phyloP scores from a whole-genome alignment of 2,113 vertebrate species.

The Scalopus aquaticus region DNA sequence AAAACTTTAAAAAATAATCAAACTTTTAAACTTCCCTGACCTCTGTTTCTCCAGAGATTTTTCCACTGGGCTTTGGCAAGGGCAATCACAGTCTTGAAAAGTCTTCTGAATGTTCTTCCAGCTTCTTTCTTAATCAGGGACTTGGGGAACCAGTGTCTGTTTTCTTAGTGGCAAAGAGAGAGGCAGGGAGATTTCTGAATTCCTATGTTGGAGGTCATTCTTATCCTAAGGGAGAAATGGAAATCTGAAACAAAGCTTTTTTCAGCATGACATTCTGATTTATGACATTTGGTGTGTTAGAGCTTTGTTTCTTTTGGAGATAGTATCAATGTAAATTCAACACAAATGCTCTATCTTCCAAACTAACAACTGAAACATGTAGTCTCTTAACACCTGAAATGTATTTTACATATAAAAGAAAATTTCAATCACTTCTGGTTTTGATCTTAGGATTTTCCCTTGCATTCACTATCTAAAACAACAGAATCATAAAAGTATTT shows the following conservation, averaged over 20 bases:
- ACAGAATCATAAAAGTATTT: constrained; percentile 31
- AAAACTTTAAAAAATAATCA: constrained; percentile 68
- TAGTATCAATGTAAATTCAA: not conserved
- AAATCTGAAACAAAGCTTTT: constrained; percentile 10
- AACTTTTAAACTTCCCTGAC: constrained; percentile 44
- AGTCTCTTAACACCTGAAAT: not conserved
- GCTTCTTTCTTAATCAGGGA: constrained; percentile 49
- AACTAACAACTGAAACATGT: not conserved
- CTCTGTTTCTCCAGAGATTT: constrained; percentile 47
- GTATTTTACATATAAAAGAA: constrained; percentile 11
- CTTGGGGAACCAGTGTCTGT: constrained; percentile 11
- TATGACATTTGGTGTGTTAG: not conserved
- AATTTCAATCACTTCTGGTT: not conserved
- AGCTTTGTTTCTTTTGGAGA: not conserved
- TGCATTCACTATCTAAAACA: not conserved
- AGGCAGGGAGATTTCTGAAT: not conserved
- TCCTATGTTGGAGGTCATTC: not conserved
- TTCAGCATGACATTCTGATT: constrained; percentile 1
- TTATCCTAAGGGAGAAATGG: not conserved
- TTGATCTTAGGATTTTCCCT: not conserved
- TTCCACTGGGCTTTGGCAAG: constrained; percentile 47
- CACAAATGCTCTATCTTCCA: not conserved
- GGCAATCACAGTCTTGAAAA: not conserved
- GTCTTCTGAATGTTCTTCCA: constrained; percentile 28
- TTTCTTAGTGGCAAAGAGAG: constrained; percentile 28